These are phyloP conservation scores for Eupithecia abbreviata DNA, from an alignment of 2,888 invertebrate species.

Conservation along the genomic window DNA sequence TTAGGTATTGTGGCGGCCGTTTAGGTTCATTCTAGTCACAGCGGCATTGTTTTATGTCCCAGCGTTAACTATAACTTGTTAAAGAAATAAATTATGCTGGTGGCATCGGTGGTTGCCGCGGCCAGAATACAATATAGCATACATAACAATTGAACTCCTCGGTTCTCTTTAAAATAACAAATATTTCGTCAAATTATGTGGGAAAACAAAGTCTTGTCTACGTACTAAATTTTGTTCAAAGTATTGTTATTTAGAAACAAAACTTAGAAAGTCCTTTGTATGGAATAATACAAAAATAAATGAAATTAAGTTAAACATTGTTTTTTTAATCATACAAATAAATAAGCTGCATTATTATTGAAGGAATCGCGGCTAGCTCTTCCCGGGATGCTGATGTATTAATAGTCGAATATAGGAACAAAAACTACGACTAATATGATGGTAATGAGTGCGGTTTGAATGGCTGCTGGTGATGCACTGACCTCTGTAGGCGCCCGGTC, in stretches of 20 bases:
- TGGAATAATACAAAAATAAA: neutral
- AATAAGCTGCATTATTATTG: neutral
- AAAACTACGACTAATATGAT: no score
- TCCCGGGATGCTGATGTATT: no score
- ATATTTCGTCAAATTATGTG: neutral
- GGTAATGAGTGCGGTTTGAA: no score
- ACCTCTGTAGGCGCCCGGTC: no score
- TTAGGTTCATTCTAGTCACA: neutral
- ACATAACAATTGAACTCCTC: neutral
- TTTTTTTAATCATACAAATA: neutral
- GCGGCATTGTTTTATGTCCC: neutral
- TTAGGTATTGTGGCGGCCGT: neutral
- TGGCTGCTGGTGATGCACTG: no score
- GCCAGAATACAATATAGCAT: neutral
- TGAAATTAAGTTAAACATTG: neutral
- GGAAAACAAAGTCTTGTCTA: neutral
- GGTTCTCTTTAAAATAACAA: neutral
- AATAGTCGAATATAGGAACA: no score
- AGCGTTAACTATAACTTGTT: neutral
- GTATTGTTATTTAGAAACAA: neutral
- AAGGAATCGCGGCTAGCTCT: no score
- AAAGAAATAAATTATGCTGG: neutral
- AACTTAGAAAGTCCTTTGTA: neutral
- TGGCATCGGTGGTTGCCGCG: neutral
- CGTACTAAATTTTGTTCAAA: neutral